These are phyloP conservation scores for Tribolium freemani DNA, from an alignment of 2,888 invertebrate genomes.

Conservation along the genomic window DNA sequence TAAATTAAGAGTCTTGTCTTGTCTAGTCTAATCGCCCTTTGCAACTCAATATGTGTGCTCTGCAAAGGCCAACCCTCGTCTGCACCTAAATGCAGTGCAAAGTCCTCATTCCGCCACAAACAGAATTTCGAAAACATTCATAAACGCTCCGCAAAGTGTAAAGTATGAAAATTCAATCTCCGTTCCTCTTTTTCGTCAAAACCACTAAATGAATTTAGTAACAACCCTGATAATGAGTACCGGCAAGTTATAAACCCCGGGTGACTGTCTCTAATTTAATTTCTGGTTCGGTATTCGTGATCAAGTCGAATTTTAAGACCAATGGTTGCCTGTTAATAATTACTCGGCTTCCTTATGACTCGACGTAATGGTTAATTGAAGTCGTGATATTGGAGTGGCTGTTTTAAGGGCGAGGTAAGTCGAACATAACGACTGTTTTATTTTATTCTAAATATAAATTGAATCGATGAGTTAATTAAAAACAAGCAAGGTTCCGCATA, in stretches of 20 bases:
- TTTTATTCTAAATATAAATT: conserved; percentile 6
- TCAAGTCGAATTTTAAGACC: not conserved
- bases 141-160: not conserved
- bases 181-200: not conserved
- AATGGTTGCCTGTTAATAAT: conserved; percentile 10
- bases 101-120: not conserved
- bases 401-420: not conserved
- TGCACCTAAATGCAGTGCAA: not conserved
- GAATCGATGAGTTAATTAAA: conserved; percentile 10
- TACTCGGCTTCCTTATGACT: not conserved
- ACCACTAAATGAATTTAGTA: not conserved
- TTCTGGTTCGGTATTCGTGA: conserved; percentile 1
- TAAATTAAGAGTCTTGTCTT: not conserved
- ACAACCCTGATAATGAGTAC: not conserved
- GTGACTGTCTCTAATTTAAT: conserved; percentile 12
- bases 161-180: not conserved
- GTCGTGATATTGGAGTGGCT: not conserved
- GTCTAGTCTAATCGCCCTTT: not conserved
- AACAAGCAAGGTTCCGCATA: not conserved
- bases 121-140: not conserved
- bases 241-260: conserved; percentile 10
- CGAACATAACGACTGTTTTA: not conserved
- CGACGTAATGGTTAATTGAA: not conserved
- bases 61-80: not conserved
- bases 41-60: not conserved